These are phyloP conservation scores for Drosophila ambigua DNA, from an alignment of 1,140 invertebrate genomes.

Conservation along the genomic window DNA sequence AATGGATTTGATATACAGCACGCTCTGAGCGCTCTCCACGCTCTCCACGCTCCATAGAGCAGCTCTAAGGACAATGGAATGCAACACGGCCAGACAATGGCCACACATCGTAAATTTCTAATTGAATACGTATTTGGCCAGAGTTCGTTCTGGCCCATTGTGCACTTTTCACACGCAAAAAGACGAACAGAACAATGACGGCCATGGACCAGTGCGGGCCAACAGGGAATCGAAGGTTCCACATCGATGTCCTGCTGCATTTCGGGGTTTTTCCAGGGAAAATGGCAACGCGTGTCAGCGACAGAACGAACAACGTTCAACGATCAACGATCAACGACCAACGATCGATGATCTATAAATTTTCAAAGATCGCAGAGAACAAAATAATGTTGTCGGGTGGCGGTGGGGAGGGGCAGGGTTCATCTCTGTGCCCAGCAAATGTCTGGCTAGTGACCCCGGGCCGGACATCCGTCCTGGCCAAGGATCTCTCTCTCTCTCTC, in stretches of 20 bases:
- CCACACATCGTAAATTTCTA: conserved; percentile 72
- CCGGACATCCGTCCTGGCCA: conserved; percentile 38
- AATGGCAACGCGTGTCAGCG: conserved; percentile 31
- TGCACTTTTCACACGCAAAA: conserved; percentile 46
- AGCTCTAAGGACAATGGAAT: conserved; percentile 23
- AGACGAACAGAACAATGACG: conserved; percentile 35
- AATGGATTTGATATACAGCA: conserved; percentile 67
- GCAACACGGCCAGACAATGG: conserved; percentile 32
- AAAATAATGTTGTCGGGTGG: not conserved
- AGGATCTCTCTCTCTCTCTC: not conserved
- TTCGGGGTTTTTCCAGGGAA: conserved; percentile 27
- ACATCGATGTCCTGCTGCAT: conserved; percentile 15
- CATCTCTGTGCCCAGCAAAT: too few relatives aligned
- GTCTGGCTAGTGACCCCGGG: conserved; percentile 13
- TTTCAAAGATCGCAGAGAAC: not conserved
- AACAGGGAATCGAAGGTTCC: not conserved
- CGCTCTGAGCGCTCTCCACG: not conserved
- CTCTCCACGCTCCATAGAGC: too few relatives aligned
- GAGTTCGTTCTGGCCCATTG: conserved; percentile 19
- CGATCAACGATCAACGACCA: conserved; percentile 16
- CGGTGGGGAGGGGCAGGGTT: not conserved
- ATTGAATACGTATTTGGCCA: conserved; percentile 70
- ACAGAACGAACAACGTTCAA: conserved; percentile 1
- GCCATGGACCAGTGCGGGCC: not conserved
- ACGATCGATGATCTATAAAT: conserved; percentile 11